These are phyloP conservation scores for Vanacampus margaritifer DNA, from an alignment of 2,113 vertebrate genomes.

Conservation along the genomic window DNA sequence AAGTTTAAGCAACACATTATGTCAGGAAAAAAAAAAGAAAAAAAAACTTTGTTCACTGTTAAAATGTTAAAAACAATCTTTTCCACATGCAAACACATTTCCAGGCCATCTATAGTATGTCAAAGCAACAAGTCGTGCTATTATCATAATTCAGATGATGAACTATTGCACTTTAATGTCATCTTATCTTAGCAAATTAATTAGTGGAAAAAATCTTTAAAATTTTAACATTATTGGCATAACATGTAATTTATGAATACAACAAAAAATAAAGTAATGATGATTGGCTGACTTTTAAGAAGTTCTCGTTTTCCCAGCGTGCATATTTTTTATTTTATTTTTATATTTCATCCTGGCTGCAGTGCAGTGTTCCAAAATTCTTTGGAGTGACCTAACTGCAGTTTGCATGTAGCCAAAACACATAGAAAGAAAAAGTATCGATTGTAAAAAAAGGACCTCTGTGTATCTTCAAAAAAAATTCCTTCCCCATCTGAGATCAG, in stretches of 20 bases:
- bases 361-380: not conserved
- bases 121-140: not conserved
- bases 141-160: too few relatives aligned
- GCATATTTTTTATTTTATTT: not conserved
- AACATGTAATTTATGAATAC: not conserved
- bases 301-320: not conserved
- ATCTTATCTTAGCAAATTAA: not conserved
- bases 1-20: not conserved
- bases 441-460: not conserved
- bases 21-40: too few relatives aligned
- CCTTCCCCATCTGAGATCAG: not conserved
- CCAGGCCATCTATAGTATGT: not conserved
- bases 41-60: not conserved
- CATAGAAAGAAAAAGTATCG: not conserved
- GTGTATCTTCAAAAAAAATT: slow-evolving; percentile 1
- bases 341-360: not conserved
- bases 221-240: not conserved
- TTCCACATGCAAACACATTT: not conserved
- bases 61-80: not conserved
- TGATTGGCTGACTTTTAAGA: not conserved
- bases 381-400: not conserved
- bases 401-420: not conserved
- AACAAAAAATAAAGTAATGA: not conserved
- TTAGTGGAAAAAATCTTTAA: too few relatives aligned
- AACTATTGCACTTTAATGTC: not conserved